Base-by-base conservation (phyloP, 2,797 vertebrate genomes). In the Fratercula arctica region DNA sequence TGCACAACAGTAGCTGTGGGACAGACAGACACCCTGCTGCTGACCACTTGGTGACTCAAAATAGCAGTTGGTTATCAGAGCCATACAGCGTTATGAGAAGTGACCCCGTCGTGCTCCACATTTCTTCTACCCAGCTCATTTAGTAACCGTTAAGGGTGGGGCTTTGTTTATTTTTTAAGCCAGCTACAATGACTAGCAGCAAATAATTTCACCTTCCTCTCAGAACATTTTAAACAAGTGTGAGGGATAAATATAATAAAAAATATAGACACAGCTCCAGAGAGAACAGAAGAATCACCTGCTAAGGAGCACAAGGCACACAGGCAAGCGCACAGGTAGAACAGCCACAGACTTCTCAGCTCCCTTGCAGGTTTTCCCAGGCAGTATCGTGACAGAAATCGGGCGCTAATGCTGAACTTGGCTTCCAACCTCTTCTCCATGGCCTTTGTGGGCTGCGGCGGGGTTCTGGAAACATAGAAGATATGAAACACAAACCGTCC, bases 391-490 rank as follows among this genome's bases (percentile, higher is more conserved):
- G 95, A 82, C 92, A 96, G 90, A 85, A 96, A 96, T 85, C 4
- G 94, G 92, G 95, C 10, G 43, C 93, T 94, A 75, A 79, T 63
- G 95, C 84, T 97, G 97, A 94, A 61, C 91, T 96, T 96, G 85
- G 91, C 89, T 97, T 96, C 97, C 95, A 98, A 81, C 29, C 88
- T 97, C 95, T 95, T 97, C 97, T 98, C 98, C 98, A 98, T 98
- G 97, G 97, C 97, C 97, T 98, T 87, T 90, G 87, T 50, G 92
- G 93, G 95, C 82, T 81, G 94, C 96, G 95, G 75, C 33, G 3
- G 94, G 88, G 92, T 87, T 97, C 98, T 98, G 84, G 73, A 96
- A 97, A 97, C 54, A 94, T 0, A 13, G 0, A 94, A 92, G 90
- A 90, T 3, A 94, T 56, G 66, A 93, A 84, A 85, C 46, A 95